Conservation (phyloP, 2,113 vertebrate genomes). For the Lanius ludovicianus region DNA sequence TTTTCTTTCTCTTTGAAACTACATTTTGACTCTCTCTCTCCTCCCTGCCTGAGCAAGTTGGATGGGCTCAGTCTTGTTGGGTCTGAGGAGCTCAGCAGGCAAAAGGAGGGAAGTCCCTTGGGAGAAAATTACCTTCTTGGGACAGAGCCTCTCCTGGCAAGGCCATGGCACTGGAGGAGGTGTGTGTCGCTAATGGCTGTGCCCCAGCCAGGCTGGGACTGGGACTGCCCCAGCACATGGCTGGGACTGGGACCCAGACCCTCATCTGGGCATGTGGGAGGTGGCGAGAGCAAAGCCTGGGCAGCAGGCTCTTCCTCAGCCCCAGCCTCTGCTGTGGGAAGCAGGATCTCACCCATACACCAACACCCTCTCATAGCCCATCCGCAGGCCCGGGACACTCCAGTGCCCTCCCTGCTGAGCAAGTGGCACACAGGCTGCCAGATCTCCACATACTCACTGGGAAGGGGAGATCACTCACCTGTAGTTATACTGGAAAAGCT, state of each 20-base stretch:
- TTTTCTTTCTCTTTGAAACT: neutral
- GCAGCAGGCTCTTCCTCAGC: neutral
- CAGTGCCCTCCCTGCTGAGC: no score
- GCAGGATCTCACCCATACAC: neutral
- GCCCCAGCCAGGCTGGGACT: neutral
- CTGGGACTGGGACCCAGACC: neutral
- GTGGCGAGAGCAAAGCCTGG: rapidly evolving
- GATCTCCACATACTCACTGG: rapidly evolving
- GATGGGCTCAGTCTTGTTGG: neutral
- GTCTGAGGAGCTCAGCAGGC: neutral
- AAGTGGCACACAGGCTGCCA: rapidly evolving
- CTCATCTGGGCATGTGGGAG: rapidly evolving
- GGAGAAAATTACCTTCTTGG: neutral
- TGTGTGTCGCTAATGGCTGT: neutral
- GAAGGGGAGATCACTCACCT: conserved; percentile 17
- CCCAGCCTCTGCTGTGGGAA: neutral
- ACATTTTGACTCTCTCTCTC: neutral
- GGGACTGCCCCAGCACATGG: neutral
- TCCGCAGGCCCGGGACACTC: neutral
- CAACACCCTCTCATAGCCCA: neutral
- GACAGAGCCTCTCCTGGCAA: neutral
- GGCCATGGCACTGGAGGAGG: neutral
- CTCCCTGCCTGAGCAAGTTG: neutral
- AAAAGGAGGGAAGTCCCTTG: neutral
- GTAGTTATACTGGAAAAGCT: conserved; percentile 66